A percentile compares a stretch with the other conserved stretches of the same genome.
Conservation (phyloP, 2,113 vertebrate genomes). For the Peucedramus taeniatus region DNA sequence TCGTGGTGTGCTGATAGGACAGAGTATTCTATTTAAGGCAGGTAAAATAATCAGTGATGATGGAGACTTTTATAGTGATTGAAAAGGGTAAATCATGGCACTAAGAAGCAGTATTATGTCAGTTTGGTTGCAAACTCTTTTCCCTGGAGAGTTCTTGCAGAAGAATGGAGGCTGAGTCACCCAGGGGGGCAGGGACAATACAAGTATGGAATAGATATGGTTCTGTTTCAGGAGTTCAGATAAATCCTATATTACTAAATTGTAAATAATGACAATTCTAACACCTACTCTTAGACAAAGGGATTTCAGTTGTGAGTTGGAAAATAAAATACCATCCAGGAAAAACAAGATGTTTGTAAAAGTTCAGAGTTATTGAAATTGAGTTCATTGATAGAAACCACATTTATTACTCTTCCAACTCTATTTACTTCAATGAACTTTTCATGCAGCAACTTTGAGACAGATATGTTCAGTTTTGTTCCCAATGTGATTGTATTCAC, state of each 20-base stretch:
- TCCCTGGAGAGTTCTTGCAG: neutral
- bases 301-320: neutral
- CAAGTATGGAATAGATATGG: fast-evolving
- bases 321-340: neutral
- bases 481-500: neutral
- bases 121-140: neutral
- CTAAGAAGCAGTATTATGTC: neutral
- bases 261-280: neutral
- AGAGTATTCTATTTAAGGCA: neutral
- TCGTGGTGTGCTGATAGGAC: neutral
- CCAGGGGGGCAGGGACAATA: neutral
- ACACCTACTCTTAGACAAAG: neutral
- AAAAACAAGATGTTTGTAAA: neutral
- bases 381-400: neutral
- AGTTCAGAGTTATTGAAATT: neutral
- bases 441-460: neutral
- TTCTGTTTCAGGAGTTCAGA: neutral
- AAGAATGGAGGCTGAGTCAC: neutral
- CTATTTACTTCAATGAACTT: neutral
- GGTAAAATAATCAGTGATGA: neutral
- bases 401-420: neutral
- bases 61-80: neutral
- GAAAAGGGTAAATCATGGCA: neutral
- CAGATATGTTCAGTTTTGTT: neutral
- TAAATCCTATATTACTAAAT: neutral